phyloP scores from a whole-genome alignment of 2,113 vertebrate species.

The Oceanodroma tethys region DNA sequence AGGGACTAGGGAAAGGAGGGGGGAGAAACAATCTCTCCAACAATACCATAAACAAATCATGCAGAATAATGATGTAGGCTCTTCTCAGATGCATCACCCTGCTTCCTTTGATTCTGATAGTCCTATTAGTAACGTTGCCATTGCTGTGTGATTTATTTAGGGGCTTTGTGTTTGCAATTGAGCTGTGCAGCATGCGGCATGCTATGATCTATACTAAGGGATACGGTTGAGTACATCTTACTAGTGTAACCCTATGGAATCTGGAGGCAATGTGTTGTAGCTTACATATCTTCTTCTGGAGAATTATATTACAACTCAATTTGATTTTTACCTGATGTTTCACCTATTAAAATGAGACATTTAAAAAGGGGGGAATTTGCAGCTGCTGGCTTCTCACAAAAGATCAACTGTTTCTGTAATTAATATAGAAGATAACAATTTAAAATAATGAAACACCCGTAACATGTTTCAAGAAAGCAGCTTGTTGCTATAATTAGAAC shows the following conservation, averaged over 20 bases:
- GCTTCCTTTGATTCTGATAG: conserved; percentile 26
- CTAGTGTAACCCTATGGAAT: conserved; percentile 34
- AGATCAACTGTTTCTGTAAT: conserved; percentile 75
- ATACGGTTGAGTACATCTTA: background rate
- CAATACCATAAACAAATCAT: background rate
- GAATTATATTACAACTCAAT: conserved; percentile 32
- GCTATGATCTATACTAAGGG: background rate
- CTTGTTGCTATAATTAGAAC: conserved; percentile 79
- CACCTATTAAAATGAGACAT: conserved; percentile 72
- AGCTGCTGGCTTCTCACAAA: conserved; percentile 70
- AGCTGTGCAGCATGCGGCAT: background rate
- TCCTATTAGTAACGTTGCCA: conserved; percentile 22
- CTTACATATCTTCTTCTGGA: background rate
- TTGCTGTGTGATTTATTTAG: conserved; percentile 36
- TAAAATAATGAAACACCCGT: conserved; percentile 75
- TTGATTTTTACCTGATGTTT: conserved; percentile 75
- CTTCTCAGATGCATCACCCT: background rate
- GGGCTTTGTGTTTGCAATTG: background rate
- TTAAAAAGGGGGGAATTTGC: conserved; percentile 56
- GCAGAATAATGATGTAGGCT: background rate
- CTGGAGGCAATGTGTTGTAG: background rate
- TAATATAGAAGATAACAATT: conserved; percentile 75
- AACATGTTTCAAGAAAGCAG: conserved; percentile 72
- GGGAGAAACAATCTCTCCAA: background rate
- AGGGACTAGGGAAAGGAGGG: background rate